Conservation (phyloP, 2,113 vertebrate species). For the Calonectris borealis region DNA sequence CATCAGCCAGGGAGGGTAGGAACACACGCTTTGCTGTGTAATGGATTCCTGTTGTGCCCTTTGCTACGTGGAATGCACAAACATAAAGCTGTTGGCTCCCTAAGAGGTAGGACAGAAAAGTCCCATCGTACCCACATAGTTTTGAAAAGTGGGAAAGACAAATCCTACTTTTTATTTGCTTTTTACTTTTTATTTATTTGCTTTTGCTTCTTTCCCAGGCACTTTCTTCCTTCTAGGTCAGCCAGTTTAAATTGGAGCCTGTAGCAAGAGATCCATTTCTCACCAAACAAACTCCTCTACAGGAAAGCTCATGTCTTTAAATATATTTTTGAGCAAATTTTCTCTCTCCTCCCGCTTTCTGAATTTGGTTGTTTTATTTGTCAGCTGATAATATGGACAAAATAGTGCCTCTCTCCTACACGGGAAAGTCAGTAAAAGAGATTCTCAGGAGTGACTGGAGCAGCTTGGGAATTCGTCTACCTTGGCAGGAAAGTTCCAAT, state of each 20-base stretch:
- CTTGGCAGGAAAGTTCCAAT: constrained; percentile 56
- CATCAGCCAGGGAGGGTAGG: not conserved
- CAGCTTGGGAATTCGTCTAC: constrained; percentile 47
- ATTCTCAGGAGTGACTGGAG: constrained; percentile 43
- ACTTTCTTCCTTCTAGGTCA: constrained; percentile 37
- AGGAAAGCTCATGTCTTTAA: constrained; percentile 41
- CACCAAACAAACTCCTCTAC: constrained; percentile 46
- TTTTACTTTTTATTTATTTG: constrained; percentile 43
- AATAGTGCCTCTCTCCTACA: constrained; percentile 1
- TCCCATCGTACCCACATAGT: not conserved
- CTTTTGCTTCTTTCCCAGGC: constrained; percentile 47
- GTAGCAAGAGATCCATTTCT: constrained; percentile 48
- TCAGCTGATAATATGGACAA: constrained; percentile 27
- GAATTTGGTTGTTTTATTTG: constrained; percentile 39
- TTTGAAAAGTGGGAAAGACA: constrained; percentile 23
- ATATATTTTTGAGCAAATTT: constrained; percentile 4
- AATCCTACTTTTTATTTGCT: constrained; percentile 31
- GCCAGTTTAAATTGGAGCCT: constrained; percentile 41
- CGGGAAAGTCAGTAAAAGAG: constrained; percentile 33
- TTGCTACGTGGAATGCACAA: not conserved
- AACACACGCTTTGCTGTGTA: fast-evolving
- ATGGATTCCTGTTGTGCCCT: not conserved
- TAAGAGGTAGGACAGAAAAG: constrained; percentile 1
- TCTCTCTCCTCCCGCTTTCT: not conserved
- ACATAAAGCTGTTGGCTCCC: not conserved